These are phyloP conservation scores for Lycopodina hypogea DNA, from an alignment of 37 sponge, comb jelly and placozoan species.

Conservation along the genomic window DNA sequence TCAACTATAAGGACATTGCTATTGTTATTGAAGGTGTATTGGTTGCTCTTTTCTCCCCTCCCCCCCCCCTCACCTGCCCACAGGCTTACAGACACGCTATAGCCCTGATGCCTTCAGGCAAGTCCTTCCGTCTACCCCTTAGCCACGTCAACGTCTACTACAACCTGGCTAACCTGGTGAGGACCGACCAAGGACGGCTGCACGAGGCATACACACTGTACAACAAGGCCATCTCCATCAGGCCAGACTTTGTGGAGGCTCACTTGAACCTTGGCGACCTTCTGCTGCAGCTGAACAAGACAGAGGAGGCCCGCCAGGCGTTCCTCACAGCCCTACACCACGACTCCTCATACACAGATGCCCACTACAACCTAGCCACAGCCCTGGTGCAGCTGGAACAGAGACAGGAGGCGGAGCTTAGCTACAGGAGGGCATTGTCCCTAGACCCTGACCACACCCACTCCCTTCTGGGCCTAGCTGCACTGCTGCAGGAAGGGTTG, in stretches of 20 bases:
- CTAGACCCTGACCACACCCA: background rate
- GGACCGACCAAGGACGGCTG: conserved; percentile 34
- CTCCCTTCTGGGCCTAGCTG: conserved; percentile 1
- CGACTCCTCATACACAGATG: conserved; percentile 51
- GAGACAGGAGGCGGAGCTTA: background rate
- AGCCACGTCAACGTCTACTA: conserved; percentile 83
- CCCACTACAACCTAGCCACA: conserved; percentile 53
- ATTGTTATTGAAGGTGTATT: no score
- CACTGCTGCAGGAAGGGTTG: background rate
- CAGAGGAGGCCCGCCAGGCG: conserved; percentile 29
- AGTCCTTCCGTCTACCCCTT: conserved; percentile 72
- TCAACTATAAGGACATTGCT: no score
- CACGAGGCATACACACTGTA: conserved; percentile 74
- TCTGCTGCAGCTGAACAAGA: conserved; percentile 7
- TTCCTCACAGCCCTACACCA: conserved; percentile 32
- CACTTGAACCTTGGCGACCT: conserved; percentile 28
- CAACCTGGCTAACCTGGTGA: conserved; percentile 81
- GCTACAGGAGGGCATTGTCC: conserved; percentile 5
- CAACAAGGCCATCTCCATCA: conserved; percentile 50
- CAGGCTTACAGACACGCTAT: conserved; percentile 72
- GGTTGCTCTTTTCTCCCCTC: background rate
- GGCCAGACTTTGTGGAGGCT: conserved; percentile 15
- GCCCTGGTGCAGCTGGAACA: conserved; percentile 3
- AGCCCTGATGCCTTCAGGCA: conserved; percentile 71
- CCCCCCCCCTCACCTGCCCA: background rate